Conservation (phyloP, 2,113 vertebrate species). For the Delphinus delphis region DNA sequence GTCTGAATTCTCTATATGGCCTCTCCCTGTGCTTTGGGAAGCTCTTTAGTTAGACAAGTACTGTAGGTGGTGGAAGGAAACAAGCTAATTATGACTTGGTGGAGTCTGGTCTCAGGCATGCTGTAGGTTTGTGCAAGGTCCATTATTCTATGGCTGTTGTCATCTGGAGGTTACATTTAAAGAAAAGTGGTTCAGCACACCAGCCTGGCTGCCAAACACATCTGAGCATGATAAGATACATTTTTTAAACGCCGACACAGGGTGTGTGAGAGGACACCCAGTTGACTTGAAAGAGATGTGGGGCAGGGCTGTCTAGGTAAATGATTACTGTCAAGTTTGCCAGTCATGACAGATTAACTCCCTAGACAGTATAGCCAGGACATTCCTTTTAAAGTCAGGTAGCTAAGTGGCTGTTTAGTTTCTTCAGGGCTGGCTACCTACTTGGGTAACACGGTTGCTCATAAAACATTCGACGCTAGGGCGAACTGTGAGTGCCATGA, state of each 20-base stretch:
- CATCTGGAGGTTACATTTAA: constrained; percentile 9
- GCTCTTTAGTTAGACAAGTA: constrained; percentile 33
- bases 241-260: constrained; percentile 50
- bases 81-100: constrained; percentile 26
- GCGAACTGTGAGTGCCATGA: neutral
- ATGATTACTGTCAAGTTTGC: neutral
- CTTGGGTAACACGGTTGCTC: neutral
- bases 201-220: constrained; percentile 13
- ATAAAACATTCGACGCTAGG: neutral
- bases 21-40: constrained; percentile 3
- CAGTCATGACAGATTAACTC: constrained; percentile 26
- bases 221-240: neutral
- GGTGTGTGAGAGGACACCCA: constrained; percentile 27
- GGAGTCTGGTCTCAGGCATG: constrained; percentile 27
- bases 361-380: neutral
- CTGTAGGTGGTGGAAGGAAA: neutral
- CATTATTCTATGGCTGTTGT: neutral
- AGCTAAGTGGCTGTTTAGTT: neutral
- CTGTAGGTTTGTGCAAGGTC: neutral
- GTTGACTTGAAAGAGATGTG: constrained; percentile 10
- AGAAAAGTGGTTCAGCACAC: neutral
- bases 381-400: constrained; percentile 18
- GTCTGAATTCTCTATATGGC: neutral
- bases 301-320: constrained; percentile 20
- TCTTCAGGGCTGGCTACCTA: neutral